phyloP scores from a whole-genome alignment of 2,113 vertebrate genomes.

The Ctenomys sociabilis region DNA sequence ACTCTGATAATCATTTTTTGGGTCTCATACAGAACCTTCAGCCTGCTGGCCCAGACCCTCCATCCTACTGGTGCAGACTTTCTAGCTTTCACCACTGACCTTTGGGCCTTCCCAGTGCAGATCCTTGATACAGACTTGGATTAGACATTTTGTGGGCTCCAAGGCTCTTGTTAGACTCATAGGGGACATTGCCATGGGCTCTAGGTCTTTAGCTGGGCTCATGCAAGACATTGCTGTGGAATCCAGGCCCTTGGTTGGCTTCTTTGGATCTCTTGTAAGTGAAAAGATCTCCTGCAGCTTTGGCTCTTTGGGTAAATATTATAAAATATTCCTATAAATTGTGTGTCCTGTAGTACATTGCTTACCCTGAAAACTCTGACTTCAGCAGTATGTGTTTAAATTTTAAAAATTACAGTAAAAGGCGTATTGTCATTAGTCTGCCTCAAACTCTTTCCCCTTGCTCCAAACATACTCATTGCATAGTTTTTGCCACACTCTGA shows the following conservation, averaged over 20 bases:
- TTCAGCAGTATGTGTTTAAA: background rate
- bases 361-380: background rate
- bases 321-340: background rate
- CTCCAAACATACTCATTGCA: background rate
- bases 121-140: background rate
- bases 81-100: background rate
- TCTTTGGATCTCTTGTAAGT: background rate
- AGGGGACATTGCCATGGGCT: background rate
- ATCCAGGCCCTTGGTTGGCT: background rate
- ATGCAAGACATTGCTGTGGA: background rate
- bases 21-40: background rate
- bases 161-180: background rate
- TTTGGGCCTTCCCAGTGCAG: background rate
- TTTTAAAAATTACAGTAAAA: background rate
- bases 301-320: background rate
- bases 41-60: background rate
- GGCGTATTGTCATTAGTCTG: background rate
- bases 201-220: background rate
- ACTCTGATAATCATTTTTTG: background rate
- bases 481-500: background rate
- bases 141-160: background rate
- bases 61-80: background rate
- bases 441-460: background rate
- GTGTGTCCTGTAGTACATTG: background rate
- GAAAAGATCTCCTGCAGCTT: background rate